A percentile compares a stretch with the other conserved stretches of the same genome.
These are phyloP conservation scores for Hololepta plana DNA, from an alignment of 2,888 invertebrate species.

Conservation along the genomic window DNA sequence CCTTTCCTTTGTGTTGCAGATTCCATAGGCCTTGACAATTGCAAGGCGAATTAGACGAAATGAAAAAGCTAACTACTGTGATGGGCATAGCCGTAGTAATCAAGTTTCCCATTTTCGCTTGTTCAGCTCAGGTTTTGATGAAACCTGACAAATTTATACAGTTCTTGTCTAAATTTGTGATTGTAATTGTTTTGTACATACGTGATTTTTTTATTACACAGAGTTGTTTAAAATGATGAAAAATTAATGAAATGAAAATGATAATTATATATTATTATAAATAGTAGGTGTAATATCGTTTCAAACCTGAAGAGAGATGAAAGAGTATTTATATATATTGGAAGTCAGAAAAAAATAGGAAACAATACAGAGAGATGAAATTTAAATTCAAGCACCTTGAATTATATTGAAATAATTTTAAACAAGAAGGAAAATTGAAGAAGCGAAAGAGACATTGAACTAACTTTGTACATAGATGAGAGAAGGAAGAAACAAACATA, in stretches of 20 bases:
- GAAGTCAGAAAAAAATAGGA: no score
- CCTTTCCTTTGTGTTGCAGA: conserved; percentile 28
- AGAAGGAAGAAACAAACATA: no score
- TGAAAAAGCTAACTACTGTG: conserved; percentile 28
- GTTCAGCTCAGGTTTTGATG: conserved; percentile 13
- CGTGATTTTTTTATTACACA: conserved; percentile 25
- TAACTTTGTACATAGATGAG: no score
- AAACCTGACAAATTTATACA: conserved; percentile 12
- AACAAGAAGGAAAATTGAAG: no score
- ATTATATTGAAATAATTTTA: no score
- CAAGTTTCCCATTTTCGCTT: conserved; percentile 25
- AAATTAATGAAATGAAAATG: conserved; percentile 8
- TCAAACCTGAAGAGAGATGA: conserved; percentile 16
- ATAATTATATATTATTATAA: conserved; percentile 16
- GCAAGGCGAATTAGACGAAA: conserved; percentile 33
- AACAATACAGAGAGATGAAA: no score
- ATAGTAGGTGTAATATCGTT: conserved; percentile 18
- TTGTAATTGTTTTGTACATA: conserved; percentile 27
- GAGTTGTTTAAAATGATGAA: conserved; percentile 12
- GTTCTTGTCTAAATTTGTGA: conserved; percentile 12
- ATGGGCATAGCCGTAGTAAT: conserved; percentile 28
- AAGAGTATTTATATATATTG: conserved; percentile 20
- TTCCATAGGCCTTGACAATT: conserved; percentile 68
- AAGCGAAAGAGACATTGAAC: no score
- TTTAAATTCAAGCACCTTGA: no score